These are phyloP conservation scores for Amphipyra berbera DNA, from an alignment of 2,888 invertebrate species.

Conservation along the genomic window DNA sequence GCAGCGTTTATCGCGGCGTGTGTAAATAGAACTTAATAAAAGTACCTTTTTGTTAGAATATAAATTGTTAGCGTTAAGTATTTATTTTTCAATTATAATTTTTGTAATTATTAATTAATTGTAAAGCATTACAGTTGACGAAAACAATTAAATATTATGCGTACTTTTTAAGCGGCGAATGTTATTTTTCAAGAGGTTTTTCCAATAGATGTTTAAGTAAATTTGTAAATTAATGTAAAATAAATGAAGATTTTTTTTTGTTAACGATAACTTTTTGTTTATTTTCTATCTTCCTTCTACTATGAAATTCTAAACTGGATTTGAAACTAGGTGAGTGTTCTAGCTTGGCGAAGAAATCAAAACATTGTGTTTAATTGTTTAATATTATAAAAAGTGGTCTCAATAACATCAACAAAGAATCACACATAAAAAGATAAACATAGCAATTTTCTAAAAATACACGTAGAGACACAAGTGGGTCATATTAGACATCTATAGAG, in stretches of 20 bases:
- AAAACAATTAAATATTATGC: constrained; percentile 69
- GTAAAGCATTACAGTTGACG: constrained; percentile 72
- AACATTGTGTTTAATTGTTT: background rate
- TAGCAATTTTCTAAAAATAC: constrained; percentile 60
- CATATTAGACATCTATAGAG: constrained; percentile 69
- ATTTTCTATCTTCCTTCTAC: constrained; percentile 36
- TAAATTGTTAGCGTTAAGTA: constrained; percentile 83
- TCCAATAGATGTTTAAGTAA: constrained; percentile 73
- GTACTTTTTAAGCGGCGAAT: constrained; percentile 74
- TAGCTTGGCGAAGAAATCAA: constrained; percentile 21
- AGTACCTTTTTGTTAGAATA: constrained; percentile 86
- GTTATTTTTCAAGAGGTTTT: constrained; percentile 85
- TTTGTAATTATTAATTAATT: constrained; percentile 78
- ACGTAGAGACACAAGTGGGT: constrained; percentile 51
- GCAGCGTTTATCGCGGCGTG: constrained; percentile 77
- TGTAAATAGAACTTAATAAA: constrained; percentile 81
- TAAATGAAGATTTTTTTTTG: constrained; percentile 88
- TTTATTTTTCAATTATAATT: constrained; percentile 84
- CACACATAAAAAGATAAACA: constrained; percentile 34
- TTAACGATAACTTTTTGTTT: constrained; percentile 74
- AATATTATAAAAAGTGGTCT: constrained; percentile 16
- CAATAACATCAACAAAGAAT: constrained; percentile 31
- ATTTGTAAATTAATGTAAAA: constrained; percentile 89
- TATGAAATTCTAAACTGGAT: no score
- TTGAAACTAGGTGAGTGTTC: background rate